phyloP scores from a whole-genome alignment of 2,797 vertebrate genomes.

The Sparidentex hasta region DNA sequence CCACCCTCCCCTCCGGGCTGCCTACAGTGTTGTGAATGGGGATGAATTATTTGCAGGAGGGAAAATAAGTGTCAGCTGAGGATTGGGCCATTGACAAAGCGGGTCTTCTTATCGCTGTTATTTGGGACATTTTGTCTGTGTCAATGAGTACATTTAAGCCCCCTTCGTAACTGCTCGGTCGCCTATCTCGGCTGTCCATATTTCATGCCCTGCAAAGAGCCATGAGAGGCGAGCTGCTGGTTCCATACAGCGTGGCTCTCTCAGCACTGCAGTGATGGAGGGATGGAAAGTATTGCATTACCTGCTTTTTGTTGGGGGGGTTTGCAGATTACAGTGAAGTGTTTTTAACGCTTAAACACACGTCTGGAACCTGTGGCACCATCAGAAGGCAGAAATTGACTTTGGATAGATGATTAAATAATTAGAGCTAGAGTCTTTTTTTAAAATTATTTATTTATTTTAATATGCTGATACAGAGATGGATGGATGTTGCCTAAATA shows the following conservation, averaged over 20 bases:
- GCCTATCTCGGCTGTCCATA: conserved; percentile 65
- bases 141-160: conserved; percentile 83
- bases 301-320: conserved; percentile 40
- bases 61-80: conserved; percentile 60
- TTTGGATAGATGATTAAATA: conserved; percentile 14
- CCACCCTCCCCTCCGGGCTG: conserved; percentile 4
- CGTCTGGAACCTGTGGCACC: conserved; percentile 1
- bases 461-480: neutral
- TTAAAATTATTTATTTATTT: no score
- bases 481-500: neutral
- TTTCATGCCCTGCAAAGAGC: conserved; percentile 62
- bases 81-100: conserved; percentile 81
- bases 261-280: conserved; percentile 50
- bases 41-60: conserved; percentile 68
- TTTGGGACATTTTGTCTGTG: conserved; percentile 82
- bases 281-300: conserved; percentile 31
- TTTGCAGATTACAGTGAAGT: conserved; percentile 12
- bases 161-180: conserved; percentile 67
- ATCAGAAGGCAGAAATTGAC: neutral
- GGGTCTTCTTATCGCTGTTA: conserved; percentile 74
- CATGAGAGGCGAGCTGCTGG: conserved; percentile 71
- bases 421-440: neutral
- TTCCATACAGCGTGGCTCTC: conserved; percentile 55
- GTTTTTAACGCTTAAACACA: conserved; percentile 9
- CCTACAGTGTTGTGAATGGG: conserved; percentile 41